phyloP scores from a whole-genome alignment of 2,797 vertebrate genomes.

The Crenuchus spilurus region DNA sequence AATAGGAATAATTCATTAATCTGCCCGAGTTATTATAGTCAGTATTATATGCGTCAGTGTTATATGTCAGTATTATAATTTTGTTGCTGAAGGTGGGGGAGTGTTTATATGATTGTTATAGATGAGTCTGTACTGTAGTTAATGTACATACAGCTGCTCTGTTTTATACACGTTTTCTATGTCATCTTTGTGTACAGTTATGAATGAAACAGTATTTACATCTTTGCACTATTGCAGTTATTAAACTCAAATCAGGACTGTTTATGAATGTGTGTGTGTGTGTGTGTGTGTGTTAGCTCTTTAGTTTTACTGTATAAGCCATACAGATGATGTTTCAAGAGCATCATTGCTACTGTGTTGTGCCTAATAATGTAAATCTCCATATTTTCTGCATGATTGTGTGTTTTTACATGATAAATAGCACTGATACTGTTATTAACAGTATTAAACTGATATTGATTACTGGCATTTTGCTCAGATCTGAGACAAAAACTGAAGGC shows the following conservation, averaged over 20 bases:
- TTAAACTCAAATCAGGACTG: slow-evolving; percentile 39
- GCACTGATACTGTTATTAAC: too few relatives aligned
- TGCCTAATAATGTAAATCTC: slow-evolving; percentile 60
- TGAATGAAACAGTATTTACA: slow-evolving; percentile 36
- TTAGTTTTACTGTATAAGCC: slow-evolving; percentile 13
- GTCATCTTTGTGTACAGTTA: slow-evolving; percentile 62
- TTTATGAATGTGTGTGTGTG: not conserved
- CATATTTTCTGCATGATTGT: slow-evolving; percentile 7
- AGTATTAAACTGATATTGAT: too few relatives aligned
- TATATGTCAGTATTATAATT: too few relatives aligned
- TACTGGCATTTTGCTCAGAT: too few relatives aligned
- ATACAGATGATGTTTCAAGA: slow-evolving; percentile 36
- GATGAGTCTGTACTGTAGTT: slow-evolving; percentile 57
- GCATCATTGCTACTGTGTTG: slow-evolving; percentile 35
- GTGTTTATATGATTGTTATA: slow-evolving; percentile 1
- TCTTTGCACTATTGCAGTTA: slow-evolving; percentile 48
- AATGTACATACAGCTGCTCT: slow-evolving; percentile 62
- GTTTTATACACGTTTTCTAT: slow-evolving; percentile 69
- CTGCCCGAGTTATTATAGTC: not conserved
- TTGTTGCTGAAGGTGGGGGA: not conserved
- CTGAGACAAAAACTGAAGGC: too few relatives aligned
- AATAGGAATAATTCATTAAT: not conserved
- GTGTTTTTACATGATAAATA: too few relatives aligned
- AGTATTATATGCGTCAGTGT: not conserved
- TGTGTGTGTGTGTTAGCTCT: not conserved